Percentiles rank a stretch among this genome's conserved stretches.
These are phyloP conservation scores for Adelphocoris suturalis DNA, from an alignment of 2,888 invertebrate species.

Conservation along the genomic window DNA sequence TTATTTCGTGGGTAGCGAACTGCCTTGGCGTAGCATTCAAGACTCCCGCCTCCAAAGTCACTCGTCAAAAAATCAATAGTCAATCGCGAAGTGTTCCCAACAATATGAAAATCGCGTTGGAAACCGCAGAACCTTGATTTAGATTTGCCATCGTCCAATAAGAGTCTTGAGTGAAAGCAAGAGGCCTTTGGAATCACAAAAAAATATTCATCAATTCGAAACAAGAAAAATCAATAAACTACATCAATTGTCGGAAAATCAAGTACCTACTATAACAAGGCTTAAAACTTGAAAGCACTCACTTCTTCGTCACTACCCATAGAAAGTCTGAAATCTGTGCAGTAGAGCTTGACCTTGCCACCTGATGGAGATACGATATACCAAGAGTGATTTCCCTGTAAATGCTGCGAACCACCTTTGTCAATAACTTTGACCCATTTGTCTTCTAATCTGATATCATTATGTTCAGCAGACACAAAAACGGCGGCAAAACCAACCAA, in stretches of 20 bases:
- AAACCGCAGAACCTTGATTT: background rate
- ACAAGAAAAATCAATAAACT: too few relatives aligned
- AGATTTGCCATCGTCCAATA: slow-evolving; percentile 1
- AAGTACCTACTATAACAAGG: too few relatives aligned
- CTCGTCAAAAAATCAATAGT: background rate
- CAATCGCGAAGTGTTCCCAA: background rate
- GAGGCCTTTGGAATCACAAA: background rate
- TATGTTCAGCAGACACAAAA: background rate
- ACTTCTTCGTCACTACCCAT: background rate
- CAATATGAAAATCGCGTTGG: background rate
- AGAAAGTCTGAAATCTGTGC: slow-evolving; percentile 26
- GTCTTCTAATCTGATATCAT: background rate
- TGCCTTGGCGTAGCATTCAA: slow-evolving; percentile 39
- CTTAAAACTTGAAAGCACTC: background rate
- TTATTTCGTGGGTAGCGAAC: background rate
- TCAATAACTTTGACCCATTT: background rate
- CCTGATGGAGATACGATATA: background rate
- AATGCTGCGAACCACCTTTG: too few relatives aligned
- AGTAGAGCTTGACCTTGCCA: slow-evolving; percentile 15
- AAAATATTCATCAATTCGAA: too few relatives aligned
- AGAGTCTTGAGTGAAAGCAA: background rate
- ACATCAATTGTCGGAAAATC: too few relatives aligned
- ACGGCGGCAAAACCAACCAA: background rate
- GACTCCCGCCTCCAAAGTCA: background rate
- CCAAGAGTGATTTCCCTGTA: background rate